These are phyloP conservation scores for Marcusenius ussheri DNA, from an alignment of 2,113 vertebrate species.

Conservation along the genomic window DNA sequence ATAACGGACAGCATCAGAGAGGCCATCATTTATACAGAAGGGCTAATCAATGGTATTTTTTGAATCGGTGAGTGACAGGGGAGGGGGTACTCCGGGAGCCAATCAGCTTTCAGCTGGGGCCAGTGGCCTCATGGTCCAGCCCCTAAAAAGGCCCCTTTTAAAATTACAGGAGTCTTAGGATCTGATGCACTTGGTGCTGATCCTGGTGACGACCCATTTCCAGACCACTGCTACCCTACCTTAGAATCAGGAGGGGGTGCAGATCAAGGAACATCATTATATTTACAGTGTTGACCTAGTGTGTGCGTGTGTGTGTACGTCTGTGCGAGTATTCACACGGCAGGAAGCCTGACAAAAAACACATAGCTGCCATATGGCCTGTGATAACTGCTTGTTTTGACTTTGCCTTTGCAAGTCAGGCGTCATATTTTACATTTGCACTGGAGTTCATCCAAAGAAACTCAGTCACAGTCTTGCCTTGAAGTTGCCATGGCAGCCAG, in stretches of 20 bases:
- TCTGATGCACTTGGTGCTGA: neutral
- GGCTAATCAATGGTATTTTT: neutral
- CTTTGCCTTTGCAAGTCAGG: neutral
- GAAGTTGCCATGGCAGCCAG: neutral
- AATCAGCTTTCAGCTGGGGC: neutral
- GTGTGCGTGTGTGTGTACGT: neutral
- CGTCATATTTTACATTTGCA: neutral
- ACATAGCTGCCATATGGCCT: constrained; percentile 18
- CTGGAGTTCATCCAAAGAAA: neutral
- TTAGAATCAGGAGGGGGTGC: neutral
- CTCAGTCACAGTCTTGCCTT: neutral
- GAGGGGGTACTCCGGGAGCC: neutral
- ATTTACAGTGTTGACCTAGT: neutral
- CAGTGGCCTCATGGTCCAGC: neutral
- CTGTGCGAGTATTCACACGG: neutral
- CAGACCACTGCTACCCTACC: neutral
- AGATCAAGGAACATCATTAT: neutral
- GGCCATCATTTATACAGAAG: neutral
- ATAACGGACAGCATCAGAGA: neutral
- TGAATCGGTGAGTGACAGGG: neutral
- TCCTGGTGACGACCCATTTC: neutral
- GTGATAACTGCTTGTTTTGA: neutral
- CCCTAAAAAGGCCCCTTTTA: neutral
- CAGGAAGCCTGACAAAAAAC: neutral
- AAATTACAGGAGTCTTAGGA: neutral